A percentile compares a stretch with the other conserved stretches of the same genome.
Evolutionary conservation across 2,797 vertebrate genomes (phyloP).

Genomic region (Caiman crocodilus): DNA sequence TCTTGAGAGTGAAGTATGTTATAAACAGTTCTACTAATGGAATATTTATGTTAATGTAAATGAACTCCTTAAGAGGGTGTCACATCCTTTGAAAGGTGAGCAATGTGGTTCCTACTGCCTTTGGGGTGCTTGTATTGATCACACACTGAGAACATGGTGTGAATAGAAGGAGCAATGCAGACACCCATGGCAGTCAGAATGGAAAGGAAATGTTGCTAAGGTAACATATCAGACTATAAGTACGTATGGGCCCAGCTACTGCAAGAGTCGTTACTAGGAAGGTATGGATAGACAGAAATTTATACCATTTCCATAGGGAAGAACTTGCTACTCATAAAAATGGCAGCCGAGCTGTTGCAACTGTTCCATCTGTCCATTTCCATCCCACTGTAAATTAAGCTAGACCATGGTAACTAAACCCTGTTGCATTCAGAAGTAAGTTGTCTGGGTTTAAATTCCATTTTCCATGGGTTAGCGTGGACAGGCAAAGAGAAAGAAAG

Average conservation of each 20-base stretch:
- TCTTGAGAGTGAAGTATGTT: slow-evolving; percentile 74
- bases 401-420: too few species aligned
- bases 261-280: too few species aligned
- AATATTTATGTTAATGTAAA: slow-evolving; percentile 75
- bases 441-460: too few species aligned
- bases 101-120: slow-evolving; percentile 6
- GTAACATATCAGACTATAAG: not conserved
- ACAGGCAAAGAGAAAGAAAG: too few species aligned
- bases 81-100: slow-evolving; percentile 60
- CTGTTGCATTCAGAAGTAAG: too few species aligned
- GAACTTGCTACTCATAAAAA: too few species aligned
- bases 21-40: slow-evolving; percentile 74
- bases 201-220: not conserved
- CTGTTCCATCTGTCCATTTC: too few species aligned
- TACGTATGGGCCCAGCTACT: too few species aligned
- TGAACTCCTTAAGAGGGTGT: slow-evolving; percentile 55
- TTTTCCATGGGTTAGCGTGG: too few species aligned
- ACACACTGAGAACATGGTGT: not conserved
- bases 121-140: not conserved
- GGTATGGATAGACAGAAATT: too few species aligned
- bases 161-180: not conserved
- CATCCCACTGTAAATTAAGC: not conserved
- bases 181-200: not conserved
- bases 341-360: too few species aligned
- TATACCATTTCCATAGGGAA: too few species aligned